These are phyloP conservation scores for Telmatherina bonti DNA, from an alignment of 2,797 vertebrate species.

Conservation along the genomic window DNA sequence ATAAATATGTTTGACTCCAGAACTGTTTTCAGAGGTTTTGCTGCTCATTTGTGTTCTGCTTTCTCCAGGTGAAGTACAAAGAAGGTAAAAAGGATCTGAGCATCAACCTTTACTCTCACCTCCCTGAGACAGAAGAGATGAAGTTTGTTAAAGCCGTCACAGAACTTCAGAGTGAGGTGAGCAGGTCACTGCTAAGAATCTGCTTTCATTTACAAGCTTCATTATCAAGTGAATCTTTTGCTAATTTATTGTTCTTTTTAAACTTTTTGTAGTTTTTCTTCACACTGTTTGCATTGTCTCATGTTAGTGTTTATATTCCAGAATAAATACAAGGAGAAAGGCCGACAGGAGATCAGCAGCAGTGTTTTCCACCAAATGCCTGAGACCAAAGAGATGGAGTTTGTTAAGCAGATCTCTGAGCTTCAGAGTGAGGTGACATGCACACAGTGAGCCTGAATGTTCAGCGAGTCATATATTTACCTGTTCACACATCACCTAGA, in stretches of 20 bases:
- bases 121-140: constrained; percentile 67
- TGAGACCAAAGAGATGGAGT: constrained; percentile 75
- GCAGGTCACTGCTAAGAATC: neutral
- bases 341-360: constrained; percentile 53
- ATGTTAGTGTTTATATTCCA: constrained; percentile 41
- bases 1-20: too few species aligned
- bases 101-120: constrained; percentile 64
- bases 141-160: constrained; percentile 66
- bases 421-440: constrained; percentile 75
- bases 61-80: constrained; percentile 68
- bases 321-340: constrained; percentile 79
- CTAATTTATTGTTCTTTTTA: neutral
- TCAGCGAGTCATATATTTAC: too few species aligned
- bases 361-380: constrained; percentile 75
- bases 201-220: too few species aligned
- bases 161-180: constrained; percentile 87
- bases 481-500: too few species aligned
- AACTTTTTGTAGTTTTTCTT: neutral
- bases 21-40: neutral
- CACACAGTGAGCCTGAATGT: too few species aligned
- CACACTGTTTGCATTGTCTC: fast-evolving
- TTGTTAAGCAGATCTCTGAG: constrained; percentile 75
- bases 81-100: constrained; percentile 58
- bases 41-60: fast-evolving
- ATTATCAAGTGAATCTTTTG: too few species aligned